Conservation (phyloP, 1,140 invertebrate genomes). For the Bicyclus anynana region DNA sequence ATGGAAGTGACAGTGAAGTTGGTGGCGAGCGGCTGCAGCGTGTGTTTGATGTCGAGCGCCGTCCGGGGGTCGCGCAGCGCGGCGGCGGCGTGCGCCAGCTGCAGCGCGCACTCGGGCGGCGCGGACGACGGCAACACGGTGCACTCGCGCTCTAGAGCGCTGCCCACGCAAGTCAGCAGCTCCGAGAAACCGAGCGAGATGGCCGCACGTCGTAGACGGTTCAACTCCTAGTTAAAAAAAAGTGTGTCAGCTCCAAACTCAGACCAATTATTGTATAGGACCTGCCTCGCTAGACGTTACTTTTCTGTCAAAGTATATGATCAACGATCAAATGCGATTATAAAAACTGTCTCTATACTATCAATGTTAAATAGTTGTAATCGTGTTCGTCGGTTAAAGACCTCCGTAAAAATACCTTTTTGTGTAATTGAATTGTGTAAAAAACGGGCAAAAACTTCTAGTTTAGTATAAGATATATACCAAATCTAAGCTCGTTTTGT, state of each 20-base stretch:
- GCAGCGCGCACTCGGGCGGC: conserved; percentile 92
- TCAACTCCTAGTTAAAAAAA: conserved; percentile 85
- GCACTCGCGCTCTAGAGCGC: conserved; percentile 93
- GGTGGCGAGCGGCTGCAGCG: conserved; percentile 47
- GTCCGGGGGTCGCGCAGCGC: conserved; percentile 62
- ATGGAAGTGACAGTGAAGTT: conserved; percentile 55
- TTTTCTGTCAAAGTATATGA: too few species aligned
- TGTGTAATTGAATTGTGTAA: too few species aligned
- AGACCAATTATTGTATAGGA: too few species aligned
- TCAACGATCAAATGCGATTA: too few species aligned
- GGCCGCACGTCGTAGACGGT: conserved; percentile 91
- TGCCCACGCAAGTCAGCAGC: conserved; percentile 85
- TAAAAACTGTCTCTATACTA: too few species aligned
- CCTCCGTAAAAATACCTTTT: too few species aligned
- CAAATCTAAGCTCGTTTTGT: too few species aligned
- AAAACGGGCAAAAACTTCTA: too few species aligned
- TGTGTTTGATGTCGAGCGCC: conserved; percentile 59
- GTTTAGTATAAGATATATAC: too few species aligned
- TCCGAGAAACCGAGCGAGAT: conserved; percentile 93
- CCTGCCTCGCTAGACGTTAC: too few species aligned
- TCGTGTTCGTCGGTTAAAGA: too few species aligned
- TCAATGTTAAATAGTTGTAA: too few species aligned
- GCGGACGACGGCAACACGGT: conserved; percentile 85
- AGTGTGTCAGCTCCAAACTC: neutral
- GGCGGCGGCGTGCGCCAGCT: conserved; percentile 91